Evolutionary conservation across 2,113 vertebrate genomes (phyloP), one percentile per base, ranked within the genome.

Genomic region (Crocuta crocuta): DNA sequence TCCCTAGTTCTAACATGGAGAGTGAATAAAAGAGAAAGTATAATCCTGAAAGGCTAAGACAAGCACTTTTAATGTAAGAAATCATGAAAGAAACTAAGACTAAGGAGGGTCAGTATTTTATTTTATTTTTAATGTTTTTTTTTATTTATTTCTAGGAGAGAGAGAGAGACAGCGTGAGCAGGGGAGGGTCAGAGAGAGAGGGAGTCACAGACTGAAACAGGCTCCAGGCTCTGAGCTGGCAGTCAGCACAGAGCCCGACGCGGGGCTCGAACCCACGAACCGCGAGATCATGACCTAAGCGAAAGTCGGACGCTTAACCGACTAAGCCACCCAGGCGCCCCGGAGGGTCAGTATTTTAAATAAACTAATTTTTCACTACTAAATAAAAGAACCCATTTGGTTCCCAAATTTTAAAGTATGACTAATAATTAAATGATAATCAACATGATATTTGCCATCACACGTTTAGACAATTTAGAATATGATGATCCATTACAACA

Each of bases 391-490:
- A 68, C 10, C 78, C 10, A 3, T 71, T 76, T 74, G 66, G 19
- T 28, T 81, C 16, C 24, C 31, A 71, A 91, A 84, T 53, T 92
- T 76, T 87, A 80, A 83, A 93, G 19, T n/a, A 71, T 63, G 21
- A n/a, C 24, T 85, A 78, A 95, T 39, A 68, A 53, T 92, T 84
- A 73, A 85, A 78, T 82, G 78, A 71, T 28, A 73, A 82, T 81
- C 17, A 89, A 96, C 94, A 95, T 39, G 12, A 11, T 58, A 70
- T 4, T 71, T 85, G 26, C 15, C 23, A 76, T 66, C 35, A 23
- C 17, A 39, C 73, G 2, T 80, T 90, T 92, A 78, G 55, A 94
- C 10, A 91, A 43, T 58, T 94, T 35, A 74, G 48, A 73, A 43
- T 43, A 65, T 3, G 28, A 91, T 82, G 70, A 93, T 92, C 17